Evolutionary conservation across 2,113 vertebrate genomes (phyloP), one percentile per base, ranked within the genome.

Genomic region (Gymnocephalus cernua): DNA sequence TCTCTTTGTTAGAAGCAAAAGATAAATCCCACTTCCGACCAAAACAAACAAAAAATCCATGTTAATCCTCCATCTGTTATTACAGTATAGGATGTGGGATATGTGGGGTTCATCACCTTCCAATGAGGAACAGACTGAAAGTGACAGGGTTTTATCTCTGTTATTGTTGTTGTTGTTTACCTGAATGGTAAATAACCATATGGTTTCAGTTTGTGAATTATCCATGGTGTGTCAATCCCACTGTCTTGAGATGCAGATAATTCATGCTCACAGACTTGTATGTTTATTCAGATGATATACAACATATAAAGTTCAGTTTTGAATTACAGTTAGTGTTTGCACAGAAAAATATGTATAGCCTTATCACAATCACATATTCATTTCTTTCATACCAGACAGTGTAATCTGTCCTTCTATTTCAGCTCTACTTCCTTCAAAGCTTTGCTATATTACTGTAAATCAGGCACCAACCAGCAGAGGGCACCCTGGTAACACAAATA

Each of bases 391-490:
- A 6, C 4, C 13, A 47, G 29, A 27, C 4, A 47, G 6, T 50
- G 25, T 69, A 35, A 54, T 64, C 4, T 35, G 21, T 69, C 23
- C 47, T n/a, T n/a, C n/a, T 25, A 6, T 6, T 32, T 32, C 32
- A 32, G 32, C 32, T 23, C 7, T 56, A 4, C 70, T 50, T 44
- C 25, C 62, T 14, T 67, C 21, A 62, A 70, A 77, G 38, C 25
- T 71, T 77, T 23, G 2, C 35, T 70, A 19, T 54, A 23, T 41
- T 41, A 41, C 38, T 41, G 38, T 14, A 45, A 57, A 32, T 62
- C 32, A 38, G 19, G 13, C 6, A 23, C 13, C 18, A 18, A 29
- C 89, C 92, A 91, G 62, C 70, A 91, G 92, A 89, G 85, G 92
- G 85, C 83, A 16, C 51, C 27, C 15, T 50, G 4, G 74, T 66